phyloP scores from a whole-genome alignment of 2,797 vertebrate species.

The Coccyzus lansbergi region DNA sequence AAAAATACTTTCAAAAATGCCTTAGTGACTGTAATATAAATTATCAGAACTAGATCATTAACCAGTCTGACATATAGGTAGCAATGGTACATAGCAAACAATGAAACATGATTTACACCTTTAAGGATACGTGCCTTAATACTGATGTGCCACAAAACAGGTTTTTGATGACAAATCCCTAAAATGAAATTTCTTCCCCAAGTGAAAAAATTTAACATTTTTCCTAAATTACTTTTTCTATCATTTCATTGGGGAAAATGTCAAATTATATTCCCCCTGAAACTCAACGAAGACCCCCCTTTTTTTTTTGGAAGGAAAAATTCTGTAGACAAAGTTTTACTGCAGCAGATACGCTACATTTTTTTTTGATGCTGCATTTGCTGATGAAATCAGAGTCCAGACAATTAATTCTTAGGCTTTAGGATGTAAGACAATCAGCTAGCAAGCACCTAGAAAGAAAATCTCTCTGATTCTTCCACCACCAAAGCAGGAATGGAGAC shows the following conservation, averaged over 20 bases:
- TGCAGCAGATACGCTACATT: neutral
- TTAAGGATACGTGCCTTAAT: neutral
- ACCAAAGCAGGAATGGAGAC: neutral
- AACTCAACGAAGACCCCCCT: neutral
- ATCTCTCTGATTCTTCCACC: neutral
- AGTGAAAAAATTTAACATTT: neutral
- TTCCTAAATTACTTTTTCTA: neutral
- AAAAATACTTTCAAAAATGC: neutral
- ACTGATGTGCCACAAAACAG: neutral
- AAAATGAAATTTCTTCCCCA: neutral
- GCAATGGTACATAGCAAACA: neutral
- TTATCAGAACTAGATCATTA: neutral
- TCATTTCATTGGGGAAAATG: neutral
- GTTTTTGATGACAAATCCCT: neutral
- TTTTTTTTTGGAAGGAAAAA: neutral
- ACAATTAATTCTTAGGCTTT: neutral
- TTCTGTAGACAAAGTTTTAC: neutral
- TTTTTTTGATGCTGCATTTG: neutral
- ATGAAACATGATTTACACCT: neutral
- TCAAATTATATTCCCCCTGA: neutral
- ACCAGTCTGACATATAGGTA: neutral
- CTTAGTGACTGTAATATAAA: neutral
- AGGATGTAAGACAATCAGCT: neutral
- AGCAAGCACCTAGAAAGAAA: neutral
- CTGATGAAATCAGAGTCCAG: neutral